phyloP scores from a whole-genome alignment of 2,888 invertebrate species.

The Plagodis dolabraria region DNA sequence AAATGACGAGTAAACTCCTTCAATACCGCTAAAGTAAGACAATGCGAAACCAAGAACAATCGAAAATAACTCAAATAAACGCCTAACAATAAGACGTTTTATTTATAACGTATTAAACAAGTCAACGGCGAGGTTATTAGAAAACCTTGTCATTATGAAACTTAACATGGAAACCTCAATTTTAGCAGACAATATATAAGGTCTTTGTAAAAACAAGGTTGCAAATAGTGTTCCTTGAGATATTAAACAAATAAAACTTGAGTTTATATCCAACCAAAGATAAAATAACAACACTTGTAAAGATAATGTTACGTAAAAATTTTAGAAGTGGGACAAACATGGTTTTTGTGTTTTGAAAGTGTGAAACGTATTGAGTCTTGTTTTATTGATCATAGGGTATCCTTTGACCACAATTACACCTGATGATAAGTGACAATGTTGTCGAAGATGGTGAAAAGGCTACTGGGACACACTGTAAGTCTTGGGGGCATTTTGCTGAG shows the following conservation, averaged over 20 bases:
- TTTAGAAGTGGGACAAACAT: no score
- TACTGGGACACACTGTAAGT: no score
- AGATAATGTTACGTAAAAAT: not conserved
- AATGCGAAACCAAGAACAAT: slow-evolving; percentile 27
- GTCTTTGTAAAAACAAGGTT: slow-evolving; percentile 7
- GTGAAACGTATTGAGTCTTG: no score
- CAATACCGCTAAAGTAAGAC: slow-evolving; percentile 13
- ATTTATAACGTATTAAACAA: slow-evolving; percentile 20
- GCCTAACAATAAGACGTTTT: slow-evolving; percentile 24
- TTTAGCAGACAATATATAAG: slow-evolving; percentile 4
- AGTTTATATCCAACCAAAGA: not conserved
- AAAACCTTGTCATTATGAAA: slow-evolving; percentile 12
- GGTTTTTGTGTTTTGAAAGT: no score
- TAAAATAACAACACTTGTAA: not conserved
- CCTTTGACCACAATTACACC: no score
- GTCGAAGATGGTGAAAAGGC: no score
- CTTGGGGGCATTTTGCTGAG: no score
- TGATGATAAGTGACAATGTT: no score
- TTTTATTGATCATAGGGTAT: no score
- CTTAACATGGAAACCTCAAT: not conserved
- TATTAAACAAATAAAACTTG: slow-evolving; percentile 3
- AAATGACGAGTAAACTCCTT: not conserved
- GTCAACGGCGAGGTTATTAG: slow-evolving; percentile 6
- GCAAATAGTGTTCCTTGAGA: slow-evolving; percentile 1
- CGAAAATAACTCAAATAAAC: slow-evolving; percentile 29